Percentiles rank a stretch among this genome's conserved stretches.
Conservation (phyloP, 2,113 vertebrate species). For the Varanus komodoensis region DNA sequence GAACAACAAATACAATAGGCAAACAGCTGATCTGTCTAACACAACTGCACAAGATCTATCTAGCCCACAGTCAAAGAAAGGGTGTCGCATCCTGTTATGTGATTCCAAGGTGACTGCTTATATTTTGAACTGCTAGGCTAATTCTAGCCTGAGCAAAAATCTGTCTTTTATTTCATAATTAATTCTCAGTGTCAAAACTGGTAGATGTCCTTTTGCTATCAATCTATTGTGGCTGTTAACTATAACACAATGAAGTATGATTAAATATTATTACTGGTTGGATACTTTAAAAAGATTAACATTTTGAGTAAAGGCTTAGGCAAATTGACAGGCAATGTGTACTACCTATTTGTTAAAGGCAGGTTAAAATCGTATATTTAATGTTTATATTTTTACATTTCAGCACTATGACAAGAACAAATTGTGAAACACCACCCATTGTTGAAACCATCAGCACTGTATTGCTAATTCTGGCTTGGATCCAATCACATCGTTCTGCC, state of each 20-base stretch:
- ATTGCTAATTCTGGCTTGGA: neutral
- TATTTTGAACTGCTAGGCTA: conserved; percentile 77
- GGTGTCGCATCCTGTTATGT: conserved; percentile 75
- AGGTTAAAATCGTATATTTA: neutral
- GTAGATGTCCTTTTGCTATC: conserved; percentile 73
- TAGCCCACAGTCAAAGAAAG: conserved; percentile 71
- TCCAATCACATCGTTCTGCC: no score
- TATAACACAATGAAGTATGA: conserved; percentile 61
- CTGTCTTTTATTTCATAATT: conserved; percentile 81
- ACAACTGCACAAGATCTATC: conserved; percentile 70
- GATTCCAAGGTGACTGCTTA: conserved; percentile 80
- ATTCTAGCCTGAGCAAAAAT: conserved; percentile 79
- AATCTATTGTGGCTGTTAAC: conserved; percentile 74
- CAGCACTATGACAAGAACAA: neutral
- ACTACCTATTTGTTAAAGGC: neutral
- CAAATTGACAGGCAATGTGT: neutral
- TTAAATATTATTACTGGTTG: conserved; percentile 49
- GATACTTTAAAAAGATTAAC: conserved; percentile 51
- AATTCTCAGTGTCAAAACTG: conserved; percentile 80
- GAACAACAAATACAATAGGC: conserved; percentile 64
- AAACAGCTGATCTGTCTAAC: conserved; percentile 69
- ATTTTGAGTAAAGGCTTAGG: conserved; percentile 25
- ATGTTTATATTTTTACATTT: neutral
- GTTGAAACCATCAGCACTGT: neutral
- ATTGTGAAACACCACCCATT: neutral